Conservation (phyloP, 92 coral and sea anemone species). For the Heliopora coerulea region DNA sequence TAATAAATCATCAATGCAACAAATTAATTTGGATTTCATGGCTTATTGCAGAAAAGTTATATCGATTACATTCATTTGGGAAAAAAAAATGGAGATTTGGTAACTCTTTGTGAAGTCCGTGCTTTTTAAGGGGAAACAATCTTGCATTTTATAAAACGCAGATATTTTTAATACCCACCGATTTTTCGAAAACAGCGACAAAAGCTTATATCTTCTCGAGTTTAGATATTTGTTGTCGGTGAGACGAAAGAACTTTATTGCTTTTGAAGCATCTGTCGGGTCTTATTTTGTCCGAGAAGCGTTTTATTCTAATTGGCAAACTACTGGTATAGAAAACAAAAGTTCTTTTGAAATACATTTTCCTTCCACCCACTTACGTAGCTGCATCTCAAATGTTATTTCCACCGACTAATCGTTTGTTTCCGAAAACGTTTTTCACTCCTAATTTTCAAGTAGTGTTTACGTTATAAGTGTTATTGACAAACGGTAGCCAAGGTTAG, state of each 20-base stretch:
- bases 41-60: too few species aligned
- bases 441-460: conserved; percentile 7
- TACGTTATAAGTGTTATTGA: conserved; percentile 1
- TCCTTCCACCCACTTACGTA: background rate
- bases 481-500: background rate
- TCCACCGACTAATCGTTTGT: background rate
- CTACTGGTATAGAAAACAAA: conserved; percentile 13
- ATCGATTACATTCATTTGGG: too few species aligned
- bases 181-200: conserved; percentile 11
- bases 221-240: conserved; percentile 25
- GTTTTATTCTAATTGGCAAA: conserved; percentile 13
- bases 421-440: background rate
- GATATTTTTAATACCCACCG: too few species aligned
- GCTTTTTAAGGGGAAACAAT: background rate
- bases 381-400: background rate
- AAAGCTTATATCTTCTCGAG: conserved; percentile 17
- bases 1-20: conserved; percentile 19
- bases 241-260: conserved; percentile 27
- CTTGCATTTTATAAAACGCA: conserved; percentile 9
- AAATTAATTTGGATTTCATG: conserved; percentile 18
- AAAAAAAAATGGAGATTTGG: too few species aligned
- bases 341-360: background rate
- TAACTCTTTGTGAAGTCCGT: background rate
- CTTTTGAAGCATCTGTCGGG: conserved; percentile 25
- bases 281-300: background rate